phyloP scores from a whole-genome alignment of 2,888 invertebrate genomes.

The Sesamia inferens region DNA sequence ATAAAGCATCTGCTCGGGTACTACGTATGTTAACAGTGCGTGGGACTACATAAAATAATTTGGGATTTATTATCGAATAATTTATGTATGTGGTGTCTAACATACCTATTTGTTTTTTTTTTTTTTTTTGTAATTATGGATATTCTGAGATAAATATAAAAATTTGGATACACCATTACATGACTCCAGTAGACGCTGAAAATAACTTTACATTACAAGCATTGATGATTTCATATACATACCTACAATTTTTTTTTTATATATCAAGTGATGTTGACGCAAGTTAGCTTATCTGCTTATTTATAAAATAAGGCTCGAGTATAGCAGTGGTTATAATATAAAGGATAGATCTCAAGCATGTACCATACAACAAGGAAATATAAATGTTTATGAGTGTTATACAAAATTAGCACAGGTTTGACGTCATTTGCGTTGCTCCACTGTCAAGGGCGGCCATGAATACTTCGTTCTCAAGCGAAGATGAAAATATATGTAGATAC shows the following conservation, averaged over 20 bases:
- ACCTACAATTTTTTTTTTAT: too few species aligned
- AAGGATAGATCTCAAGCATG: conserved; percentile 42
- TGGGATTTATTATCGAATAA: too few species aligned
- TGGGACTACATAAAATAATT: too few species aligned
- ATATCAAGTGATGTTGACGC: conserved; percentile 30
- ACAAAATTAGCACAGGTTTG: conserved; percentile 63
- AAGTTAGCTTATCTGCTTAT: conserved; percentile 27
- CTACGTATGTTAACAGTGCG: too few species aligned
- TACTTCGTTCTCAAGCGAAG: conserved; percentile 39
- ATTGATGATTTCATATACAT: too few species aligned
- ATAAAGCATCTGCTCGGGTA: too few species aligned
- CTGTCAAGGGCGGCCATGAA: conserved; percentile 63
- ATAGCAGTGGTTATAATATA: conserved; percentile 34
- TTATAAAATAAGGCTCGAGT: conserved; percentile 34
- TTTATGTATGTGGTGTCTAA: too few species aligned
- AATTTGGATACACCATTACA: conserved; percentile 25
- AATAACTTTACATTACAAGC: conserved; percentile 23
- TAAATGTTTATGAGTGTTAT: conserved; percentile 66
- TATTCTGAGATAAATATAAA: conserved; percentile 13
- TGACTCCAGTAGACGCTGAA: conserved; percentile 17
- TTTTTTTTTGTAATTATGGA: conserved; percentile 3
- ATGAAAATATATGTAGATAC: conserved; percentile 40
- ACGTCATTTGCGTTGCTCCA: conserved; percentile 64
- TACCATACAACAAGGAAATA: conserved; percentile 64
- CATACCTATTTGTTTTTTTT: too few species aligned